These are phyloP conservation scores for Tricholauxania praeusta DNA, from an alignment of 2,888 invertebrate genomes.

Conservation along the genomic window DNA sequence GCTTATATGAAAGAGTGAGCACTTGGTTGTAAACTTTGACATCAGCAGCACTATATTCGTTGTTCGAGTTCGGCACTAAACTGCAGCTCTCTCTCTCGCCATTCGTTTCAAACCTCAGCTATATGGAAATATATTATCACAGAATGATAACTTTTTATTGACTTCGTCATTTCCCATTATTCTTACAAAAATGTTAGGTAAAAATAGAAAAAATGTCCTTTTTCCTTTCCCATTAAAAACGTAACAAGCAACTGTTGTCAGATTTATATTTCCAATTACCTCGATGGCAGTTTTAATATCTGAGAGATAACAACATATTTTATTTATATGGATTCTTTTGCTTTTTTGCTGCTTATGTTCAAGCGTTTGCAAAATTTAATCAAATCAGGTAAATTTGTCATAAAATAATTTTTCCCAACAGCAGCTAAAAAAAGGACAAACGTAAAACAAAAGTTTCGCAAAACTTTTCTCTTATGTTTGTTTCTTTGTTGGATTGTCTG, in stretches of 20 bases:
- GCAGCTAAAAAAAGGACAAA: slow-evolving; percentile 24
- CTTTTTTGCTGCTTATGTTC: slow-evolving; percentile 7
- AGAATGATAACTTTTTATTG: too few relatives aligned
- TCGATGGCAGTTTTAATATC: slow-evolving; percentile 49
- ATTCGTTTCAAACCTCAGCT: too few relatives aligned
- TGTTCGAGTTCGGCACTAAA: too few relatives aligned
- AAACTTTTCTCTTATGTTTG: slow-evolving; percentile 29
- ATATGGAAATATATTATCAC: too few relatives aligned
- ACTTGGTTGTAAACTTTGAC: too few relatives aligned
- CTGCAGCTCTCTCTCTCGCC: too few relatives aligned
- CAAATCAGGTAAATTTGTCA: slow-evolving; percentile 67
- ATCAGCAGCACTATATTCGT: too few relatives aligned
- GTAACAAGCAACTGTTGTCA: slow-evolving; percentile 29
- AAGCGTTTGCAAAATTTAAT: slow-evolving; percentile 55
- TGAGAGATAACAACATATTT: slow-evolving; percentile 39
- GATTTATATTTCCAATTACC: slow-evolving; percentile 48
- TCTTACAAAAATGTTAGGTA: too few relatives aligned
- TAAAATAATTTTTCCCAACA: slow-evolving; percentile 54
- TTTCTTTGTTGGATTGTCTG: slow-evolving; percentile 13
- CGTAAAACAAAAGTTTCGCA: slow-evolving; percentile 10
- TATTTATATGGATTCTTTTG: slow-evolving; percentile 24
- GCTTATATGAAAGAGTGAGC: too few relatives aligned
- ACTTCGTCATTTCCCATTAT: too few relatives aligned
- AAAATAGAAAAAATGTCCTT: too few relatives aligned
- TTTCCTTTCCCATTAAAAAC: background rate